These are phyloP conservation scores for Dynastes tityus DNA, from an alignment of 2,888 invertebrate species.

Conservation along the genomic window DNA sequence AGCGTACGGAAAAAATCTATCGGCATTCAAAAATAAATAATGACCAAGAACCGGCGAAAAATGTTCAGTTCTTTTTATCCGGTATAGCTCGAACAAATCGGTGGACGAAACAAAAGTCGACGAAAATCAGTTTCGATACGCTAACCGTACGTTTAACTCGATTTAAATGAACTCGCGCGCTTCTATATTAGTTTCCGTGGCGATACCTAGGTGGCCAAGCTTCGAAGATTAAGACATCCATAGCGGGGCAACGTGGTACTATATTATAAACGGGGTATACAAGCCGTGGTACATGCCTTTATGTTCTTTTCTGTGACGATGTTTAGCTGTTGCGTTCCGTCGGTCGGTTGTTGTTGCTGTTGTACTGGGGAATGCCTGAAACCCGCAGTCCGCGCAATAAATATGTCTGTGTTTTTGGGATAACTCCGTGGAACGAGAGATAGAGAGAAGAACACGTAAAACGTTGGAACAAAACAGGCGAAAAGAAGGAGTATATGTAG, in stretches of 20 bases:
- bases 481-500: not conserved
- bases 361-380: slow-evolving; percentile 28
- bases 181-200: slow-evolving; percentile 56
- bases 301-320: slow-evolving; percentile 57
- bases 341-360: not conserved
- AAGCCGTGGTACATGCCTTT: slow-evolving; percentile 64
- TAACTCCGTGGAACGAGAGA: slow-evolving; percentile 21
- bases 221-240: slow-evolving; percentile 67
- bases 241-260: slow-evolving; percentile 60
- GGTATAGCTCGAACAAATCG: slow-evolving; percentile 56
- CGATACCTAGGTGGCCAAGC: slow-evolving; percentile 63
- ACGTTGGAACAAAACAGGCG: too few species aligned
- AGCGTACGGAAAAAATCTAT: slow-evolving; percentile 32
- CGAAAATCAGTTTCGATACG: slow-evolving; percentile 54
- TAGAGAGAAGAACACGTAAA: not conserved
- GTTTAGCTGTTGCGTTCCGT: slow-evolving; percentile 52
- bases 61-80: slow-evolving; percentile 43
- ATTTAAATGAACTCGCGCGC: slow-evolving; percentile 45
- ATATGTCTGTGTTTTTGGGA: slow-evolving; percentile 59
- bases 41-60: slow-evolving; percentile 42
- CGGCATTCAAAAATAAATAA: slow-evolving; percentile 50
- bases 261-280: slow-evolving; percentile 66
- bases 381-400: slow-evolving; percentile 63
- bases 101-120: slow-evolving; percentile 56
- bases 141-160: not conserved